Percentiles rank a stretch among this genome's conserved stretches.
These are phyloP conservation scores for Parelbella ahira DNA, from an alignment of 2,888 invertebrate genomes.

Conservation along the genomic window DNA sequence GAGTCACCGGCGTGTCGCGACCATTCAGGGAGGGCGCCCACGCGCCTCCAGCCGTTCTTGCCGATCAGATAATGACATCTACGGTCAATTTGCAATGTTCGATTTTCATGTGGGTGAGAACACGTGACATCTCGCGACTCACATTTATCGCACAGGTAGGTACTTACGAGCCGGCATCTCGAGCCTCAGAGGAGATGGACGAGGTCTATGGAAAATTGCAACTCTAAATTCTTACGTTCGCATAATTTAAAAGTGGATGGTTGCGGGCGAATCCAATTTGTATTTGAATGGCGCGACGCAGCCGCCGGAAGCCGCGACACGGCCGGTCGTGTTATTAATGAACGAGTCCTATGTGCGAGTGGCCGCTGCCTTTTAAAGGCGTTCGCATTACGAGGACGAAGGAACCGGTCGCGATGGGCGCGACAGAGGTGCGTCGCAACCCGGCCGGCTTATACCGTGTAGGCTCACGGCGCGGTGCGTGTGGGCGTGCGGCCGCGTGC, in stretches of 20 bases:
- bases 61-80: constrained; percentile 55
- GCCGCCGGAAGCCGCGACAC: constrained; percentile 69
- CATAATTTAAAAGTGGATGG: constrained; percentile 40
- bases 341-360: constrained; percentile 50
- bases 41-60: constrained; percentile 40
- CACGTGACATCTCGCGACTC: not conserved
- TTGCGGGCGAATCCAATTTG: constrained; percentile 63
- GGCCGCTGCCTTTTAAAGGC: constrained; percentile 41
- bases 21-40: constrained; percentile 65
- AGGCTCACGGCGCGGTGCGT: constrained; percentile 42
- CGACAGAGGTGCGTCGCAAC: constrained; percentile 34
- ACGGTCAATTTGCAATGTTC: constrained; percentile 32
- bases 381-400: constrained; percentile 36
- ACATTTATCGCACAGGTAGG: not conserved
- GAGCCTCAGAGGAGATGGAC: too few relatives aligned
- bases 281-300: constrained; percentile 55
- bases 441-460: constrained; percentile 31
- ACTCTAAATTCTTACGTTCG: not conserved
- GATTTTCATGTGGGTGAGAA: constrained; percentile 42
- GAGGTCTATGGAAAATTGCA: too few relatives aligned
- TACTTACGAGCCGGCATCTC: too few relatives aligned
- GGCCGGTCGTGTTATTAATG: constrained; percentile 69
- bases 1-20: constrained; percentile 44
- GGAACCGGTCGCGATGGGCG: constrained; percentile 35
- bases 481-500: constrained; percentile 63